Evolutionary conservation across 2,797 vertebrate species (phyloP), one percentile per base, ranked within the genome.

Genomic region (Manis crassicaudata): DNA sequence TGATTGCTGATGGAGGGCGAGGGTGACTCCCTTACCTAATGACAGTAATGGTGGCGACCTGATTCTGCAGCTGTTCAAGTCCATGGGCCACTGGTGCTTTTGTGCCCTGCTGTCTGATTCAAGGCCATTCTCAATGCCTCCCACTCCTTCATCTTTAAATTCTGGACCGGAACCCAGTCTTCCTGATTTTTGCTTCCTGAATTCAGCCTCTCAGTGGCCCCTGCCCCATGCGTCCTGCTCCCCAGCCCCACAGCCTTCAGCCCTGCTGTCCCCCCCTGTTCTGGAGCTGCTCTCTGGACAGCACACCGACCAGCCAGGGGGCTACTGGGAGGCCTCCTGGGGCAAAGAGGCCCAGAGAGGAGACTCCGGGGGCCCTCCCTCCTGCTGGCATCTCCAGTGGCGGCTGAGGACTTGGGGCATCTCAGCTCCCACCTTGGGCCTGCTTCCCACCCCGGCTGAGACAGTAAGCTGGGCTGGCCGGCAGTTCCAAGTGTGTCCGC

Each of bases 241-340:
- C 63, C 72, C 1, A 10, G 27, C 21, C 11, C 1, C 3, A 46
- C 23, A 29, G 73, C 29, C 2, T 16, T 35, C n/a, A 35, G 52
- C 27, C 23, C 14, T 12, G 25, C 10, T 2, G 65, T 0, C 0
- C 27, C 12, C 54, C 58, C 52, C 40, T 0, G 7, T 13, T 56
- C 73, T 16, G 4, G 68, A 73, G 37, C 70, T 32, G 27, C 84
- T 16, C 65, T 37, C 18, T 73, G 7, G 35, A 16, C 67, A 37
- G 29, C 7, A 11, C 65, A 14, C 18, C 40, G n/a, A 43, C 17
- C 17, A 14, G 25, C 7, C 37, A 27, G 46, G 11, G 1, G 13
- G 11, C 40, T 52, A 29, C 83, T 10, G 27, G 14, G 20, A 11
- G 7, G 4, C 43, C 83, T 65, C 37, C 35, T 9, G 20, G 11